phyloP scores from a whole-genome alignment of 2,113 vertebrate genomes.

The Gila orcuttii region DNA sequence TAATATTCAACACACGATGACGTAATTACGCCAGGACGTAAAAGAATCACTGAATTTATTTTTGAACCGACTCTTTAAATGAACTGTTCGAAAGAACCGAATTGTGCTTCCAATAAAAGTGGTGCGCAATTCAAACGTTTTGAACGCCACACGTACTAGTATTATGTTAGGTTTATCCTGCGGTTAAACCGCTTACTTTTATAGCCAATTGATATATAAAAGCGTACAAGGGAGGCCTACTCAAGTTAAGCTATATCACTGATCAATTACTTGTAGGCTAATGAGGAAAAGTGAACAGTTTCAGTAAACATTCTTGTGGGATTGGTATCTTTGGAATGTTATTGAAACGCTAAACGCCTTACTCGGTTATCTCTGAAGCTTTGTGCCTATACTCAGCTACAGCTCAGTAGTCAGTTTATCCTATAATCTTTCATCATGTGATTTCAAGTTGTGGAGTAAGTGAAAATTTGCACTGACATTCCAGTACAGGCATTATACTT shows the following conservation, averaged over 20 bases:
- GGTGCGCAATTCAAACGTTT: not conserved
- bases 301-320: slow-evolving; percentile 46
- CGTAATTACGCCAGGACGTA: not conserved
- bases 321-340: slow-evolving; percentile 70
- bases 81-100: slow-evolving; percentile 16
- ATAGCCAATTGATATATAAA: not conserved
- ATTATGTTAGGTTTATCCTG: not conserved
- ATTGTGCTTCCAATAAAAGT: not conserved
- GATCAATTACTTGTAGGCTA: not conserved
- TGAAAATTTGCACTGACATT: not conserved
- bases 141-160: not conserved
- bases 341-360: slow-evolving; percentile 70
- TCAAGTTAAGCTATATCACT: not conserved
- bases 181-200: not conserved
- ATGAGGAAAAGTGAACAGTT: slow-evolving; percentile 7
- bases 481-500: not conserved
- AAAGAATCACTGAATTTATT: not conserved
- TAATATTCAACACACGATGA: not conserved
- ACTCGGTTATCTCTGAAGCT: slow-evolving; percentile 37
- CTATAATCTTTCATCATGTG: not conserved
- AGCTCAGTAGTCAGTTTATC: not conserved
- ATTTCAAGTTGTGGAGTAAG: not conserved
- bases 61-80: not conserved
- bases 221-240: not conserved
- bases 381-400: slow-evolving; percentile 40